Base-by-base conservation (phyloP, 2,888 invertebrate species). In the Incurvaria masculella region DNA sequence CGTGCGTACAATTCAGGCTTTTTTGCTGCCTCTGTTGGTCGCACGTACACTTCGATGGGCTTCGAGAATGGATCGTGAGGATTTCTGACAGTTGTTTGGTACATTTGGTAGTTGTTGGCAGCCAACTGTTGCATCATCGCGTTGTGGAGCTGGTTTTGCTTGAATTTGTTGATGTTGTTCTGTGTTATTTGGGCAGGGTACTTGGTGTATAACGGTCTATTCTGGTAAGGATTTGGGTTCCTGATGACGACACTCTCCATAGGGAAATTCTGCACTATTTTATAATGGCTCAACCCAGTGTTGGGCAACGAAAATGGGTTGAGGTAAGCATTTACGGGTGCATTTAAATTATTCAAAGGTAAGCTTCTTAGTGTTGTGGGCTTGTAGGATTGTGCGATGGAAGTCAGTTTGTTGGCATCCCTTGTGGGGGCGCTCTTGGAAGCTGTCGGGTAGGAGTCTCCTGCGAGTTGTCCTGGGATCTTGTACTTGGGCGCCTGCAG, bases 371-470 rank as follows among this genome's bases (percentile, higher is more conserved):
- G 58, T 2, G 78, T 76, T 2, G 79, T 78, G 0, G 78, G 76
- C 2, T 73, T 68, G 56, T 79, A 79, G 1, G 75, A 69, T 48
- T 79, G 79, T 1, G 79, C 75, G 27, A 78, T 71, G 1, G 79
- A 70, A 0, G 78, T 75, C 51, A 78, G 59, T 64, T 79, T 79
- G 33, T 63, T 61, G 14, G 66, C 64, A 55, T 79, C 79, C 53
- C 75, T 69, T 4, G 69, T 59, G 10, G 62, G 61, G 49, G 69
- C 51, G 4, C 79, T 78, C 45, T 76, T 69, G 44, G 69, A 61
- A 0, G 79, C 78, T 1, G 79, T 70, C 19, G 66, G 66, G 53
- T 69, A 70, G 18, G 61, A 53, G 48, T 46, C 44, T 10, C 75
- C 75, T 5, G 68, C 51, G 2, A 68, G 65, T 4, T 70, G 68